These are phyloP conservation scores for Orussus abietinus DNA, from an alignment of 1,140 invertebrate species.

Conservation along the genomic window DNA sequence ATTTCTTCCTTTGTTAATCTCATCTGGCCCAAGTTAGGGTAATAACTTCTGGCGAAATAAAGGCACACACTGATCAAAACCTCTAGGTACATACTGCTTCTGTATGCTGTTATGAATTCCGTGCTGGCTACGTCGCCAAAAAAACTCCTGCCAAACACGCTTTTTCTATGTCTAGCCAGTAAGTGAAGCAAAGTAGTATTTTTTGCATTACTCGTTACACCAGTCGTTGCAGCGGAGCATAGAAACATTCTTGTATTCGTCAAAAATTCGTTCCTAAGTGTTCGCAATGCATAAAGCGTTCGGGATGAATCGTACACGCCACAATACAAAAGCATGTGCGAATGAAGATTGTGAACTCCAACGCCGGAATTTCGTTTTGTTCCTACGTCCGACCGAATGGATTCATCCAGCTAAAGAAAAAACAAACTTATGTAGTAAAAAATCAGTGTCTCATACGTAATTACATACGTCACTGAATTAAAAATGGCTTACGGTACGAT, in stretches of 20 bases:
- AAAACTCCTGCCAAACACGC: slow-evolving; percentile 76
- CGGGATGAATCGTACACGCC: slow-evolving; percentile 76
- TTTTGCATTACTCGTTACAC: slow-evolving; percentile 56
- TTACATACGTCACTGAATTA: not conserved
- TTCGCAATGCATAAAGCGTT: slow-evolving; percentile 74
- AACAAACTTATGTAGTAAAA: not conserved
- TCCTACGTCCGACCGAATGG: slow-evolving; percentile 37
- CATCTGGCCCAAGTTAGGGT: slow-evolving; percentile 65
- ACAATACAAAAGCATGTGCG: slow-evolving; percentile 78
- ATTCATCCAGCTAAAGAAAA: slow-evolving; percentile 33
- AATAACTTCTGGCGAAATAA: slow-evolving; percentile 79
- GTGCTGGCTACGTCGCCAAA: slow-evolving; percentile 63
- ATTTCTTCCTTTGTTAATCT: slow-evolving; percentile 71
- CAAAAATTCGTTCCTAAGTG: slow-evolving; percentile 69
- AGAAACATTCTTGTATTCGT: slow-evolving; percentile 72
- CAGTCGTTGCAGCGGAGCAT: slow-evolving; percentile 67
- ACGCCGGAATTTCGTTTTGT: slow-evolving; percentile 41
- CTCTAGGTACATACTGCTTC: slow-evolving; percentile 82
- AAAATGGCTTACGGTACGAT: too few relatives aligned
- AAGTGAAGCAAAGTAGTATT: slow-evolving; percentile 60
- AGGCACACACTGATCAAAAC: slow-evolving; percentile 74
- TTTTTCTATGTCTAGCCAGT: slow-evolving; percentile 74
- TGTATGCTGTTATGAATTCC: slow-evolving; percentile 60
- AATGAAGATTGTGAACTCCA: slow-evolving; percentile 72
- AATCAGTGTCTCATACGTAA: not conserved